Evolutionary conservation across 2,888 invertebrate species (phyloP).

Genomic region (Pherbina coryleti): DNA sequence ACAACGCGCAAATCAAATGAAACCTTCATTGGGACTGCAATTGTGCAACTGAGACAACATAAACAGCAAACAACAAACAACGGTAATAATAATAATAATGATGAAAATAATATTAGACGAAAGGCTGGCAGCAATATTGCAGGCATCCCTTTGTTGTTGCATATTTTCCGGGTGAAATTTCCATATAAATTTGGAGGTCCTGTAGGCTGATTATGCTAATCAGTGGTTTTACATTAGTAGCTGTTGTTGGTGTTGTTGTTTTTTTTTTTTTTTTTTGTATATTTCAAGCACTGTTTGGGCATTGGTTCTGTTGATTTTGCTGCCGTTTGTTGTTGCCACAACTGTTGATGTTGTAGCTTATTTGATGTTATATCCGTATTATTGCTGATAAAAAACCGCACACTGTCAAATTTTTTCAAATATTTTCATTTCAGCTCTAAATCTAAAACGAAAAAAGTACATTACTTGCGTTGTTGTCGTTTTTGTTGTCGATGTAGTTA

Average conservation of each 20-base stretch:
- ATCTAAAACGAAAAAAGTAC: too few species aligned
- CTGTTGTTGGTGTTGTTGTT: conserved; percentile 23
- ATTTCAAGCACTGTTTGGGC: background rate
- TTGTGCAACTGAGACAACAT: too few species aligned
- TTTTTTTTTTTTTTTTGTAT: too few species aligned
- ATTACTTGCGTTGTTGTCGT: background rate
- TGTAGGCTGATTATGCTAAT: conserved; percentile 45
- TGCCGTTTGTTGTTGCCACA: conserved; percentile 9
- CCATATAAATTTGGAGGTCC: conserved; percentile 37
- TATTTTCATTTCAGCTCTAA: too few species aligned
- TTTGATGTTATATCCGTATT: background rate
- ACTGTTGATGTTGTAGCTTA: background rate
- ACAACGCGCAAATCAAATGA: too few species aligned
- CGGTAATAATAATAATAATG: too few species aligned
- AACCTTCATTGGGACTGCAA: too few species aligned
- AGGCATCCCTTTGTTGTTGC: conserved; percentile 13
- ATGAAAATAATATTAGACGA: too few species aligned
- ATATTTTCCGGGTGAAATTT: conserved; percentile 41
- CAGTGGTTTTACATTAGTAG: conserved; percentile 18
- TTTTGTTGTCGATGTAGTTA: background rate
- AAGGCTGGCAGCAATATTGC: background rate
- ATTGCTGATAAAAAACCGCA: too few species aligned
- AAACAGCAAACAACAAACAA: too few species aligned
- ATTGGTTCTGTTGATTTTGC: conserved; percentile 9
- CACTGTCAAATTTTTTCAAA: too few species aligned